phyloP scores from a whole-genome alignment of 2,797 vertebrate species.

The Podarcis siculus region DNA sequence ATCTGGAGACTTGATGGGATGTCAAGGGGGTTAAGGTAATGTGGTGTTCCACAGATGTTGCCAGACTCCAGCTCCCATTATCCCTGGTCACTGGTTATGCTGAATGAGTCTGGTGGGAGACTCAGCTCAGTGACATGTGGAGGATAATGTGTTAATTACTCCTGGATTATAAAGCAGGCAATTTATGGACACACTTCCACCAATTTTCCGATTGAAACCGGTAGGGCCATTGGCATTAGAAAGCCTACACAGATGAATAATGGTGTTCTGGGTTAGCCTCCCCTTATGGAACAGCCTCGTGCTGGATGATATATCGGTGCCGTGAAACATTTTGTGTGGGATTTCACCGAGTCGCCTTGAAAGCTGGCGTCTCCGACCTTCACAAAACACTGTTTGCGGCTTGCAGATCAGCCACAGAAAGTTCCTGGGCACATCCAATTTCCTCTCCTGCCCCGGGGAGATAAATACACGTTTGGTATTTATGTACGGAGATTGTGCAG shows the following conservation, averaged over 20 bases:
- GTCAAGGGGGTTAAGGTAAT: too few relatives aligned
- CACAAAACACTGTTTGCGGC: constrained; percentile 31
- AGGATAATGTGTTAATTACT: too few relatives aligned
- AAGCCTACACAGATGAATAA: neutral
- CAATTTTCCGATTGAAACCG: neutral
- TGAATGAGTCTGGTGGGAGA: too few relatives aligned
- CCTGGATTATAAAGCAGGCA: too few relatives aligned
- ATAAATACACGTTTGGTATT: constrained; percentile 47
- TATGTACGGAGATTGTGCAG: constrained; percentile 39
- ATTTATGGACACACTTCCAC: neutral
- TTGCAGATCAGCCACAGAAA: constrained; percentile 44
- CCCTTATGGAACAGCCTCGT: neutral
- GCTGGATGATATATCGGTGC: neutral
- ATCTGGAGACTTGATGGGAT: too few relatives aligned
- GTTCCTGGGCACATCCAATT: constrained; percentile 6
- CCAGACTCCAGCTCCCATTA: too few relatives aligned
- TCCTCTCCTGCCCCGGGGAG: constrained; percentile 9
- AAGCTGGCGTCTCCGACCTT: constrained; percentile 19
- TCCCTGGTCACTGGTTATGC: too few relatives aligned
- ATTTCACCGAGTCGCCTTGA: neutral
- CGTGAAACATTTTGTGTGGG: neutral
- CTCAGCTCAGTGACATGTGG: too few relatives aligned
- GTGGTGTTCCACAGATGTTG: too few relatives aligned
- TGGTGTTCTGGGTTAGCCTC: neutral
- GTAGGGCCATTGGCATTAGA: neutral